Conservation (phyloP, 2,113 vertebrate species). For the Catharus bicknelli region DNA sequence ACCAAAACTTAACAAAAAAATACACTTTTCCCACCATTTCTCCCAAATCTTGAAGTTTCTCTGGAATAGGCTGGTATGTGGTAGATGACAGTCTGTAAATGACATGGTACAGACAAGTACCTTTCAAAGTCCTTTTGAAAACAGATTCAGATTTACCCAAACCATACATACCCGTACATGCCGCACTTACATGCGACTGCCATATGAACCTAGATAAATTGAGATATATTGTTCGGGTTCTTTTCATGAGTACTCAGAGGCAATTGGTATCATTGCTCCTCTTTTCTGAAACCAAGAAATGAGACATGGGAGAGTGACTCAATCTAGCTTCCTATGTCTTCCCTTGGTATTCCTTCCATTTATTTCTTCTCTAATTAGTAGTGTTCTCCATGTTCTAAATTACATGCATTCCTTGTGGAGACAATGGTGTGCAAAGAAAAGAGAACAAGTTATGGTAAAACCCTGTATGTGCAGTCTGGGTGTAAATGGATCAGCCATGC, state of each 20-base stretch:
- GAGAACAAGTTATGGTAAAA: neutral
- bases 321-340: neutral
- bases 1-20: neutral
- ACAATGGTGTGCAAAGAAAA: neutral
- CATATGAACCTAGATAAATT: neutral
- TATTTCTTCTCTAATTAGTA: neutral
- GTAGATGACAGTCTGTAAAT: neutral
- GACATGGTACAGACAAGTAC: neutral
- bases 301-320: neutral
- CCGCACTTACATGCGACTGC: neutral
- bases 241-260: neutral
- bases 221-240: rapidly evolving
- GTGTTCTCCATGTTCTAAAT: neutral
- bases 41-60: neutral
- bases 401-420: neutral
- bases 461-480: too few relatives aligned
- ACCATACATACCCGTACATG: neutral
- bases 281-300: neutral
- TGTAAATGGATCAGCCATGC: neutral
- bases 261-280: neutral
- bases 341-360: neutral
- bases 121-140: neutral
- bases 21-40: conserved; percentile 26
- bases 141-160: neutral
- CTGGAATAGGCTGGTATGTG: neutral